A percentile compares a stretch with the other conserved stretches of the same genome.
These are phyloP conservation scores for Bombylius discolor DNA, from an alignment of 2,888 invertebrate genomes.

Conservation along the genomic window DNA sequence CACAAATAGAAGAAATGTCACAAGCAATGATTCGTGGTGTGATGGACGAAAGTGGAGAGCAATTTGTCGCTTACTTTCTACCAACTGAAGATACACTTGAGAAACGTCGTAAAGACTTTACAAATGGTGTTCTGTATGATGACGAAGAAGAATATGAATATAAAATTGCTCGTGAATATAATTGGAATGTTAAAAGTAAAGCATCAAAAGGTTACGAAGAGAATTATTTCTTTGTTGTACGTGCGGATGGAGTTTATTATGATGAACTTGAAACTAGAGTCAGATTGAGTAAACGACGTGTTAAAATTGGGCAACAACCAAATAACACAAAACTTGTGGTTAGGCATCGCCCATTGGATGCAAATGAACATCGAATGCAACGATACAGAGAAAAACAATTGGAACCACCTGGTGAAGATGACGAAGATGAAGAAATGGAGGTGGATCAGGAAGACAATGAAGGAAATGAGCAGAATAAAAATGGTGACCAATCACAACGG, in stretches of 20 bases:
- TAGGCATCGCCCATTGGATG: conserved; percentile 75
- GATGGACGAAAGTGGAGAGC: conserved; percentile 97
- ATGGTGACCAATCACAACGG: neutral
- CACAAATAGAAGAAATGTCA: conserved; percentile 93
- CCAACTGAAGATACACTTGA: conserved; percentile 86
- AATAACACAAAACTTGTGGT: conserved; percentile 56
- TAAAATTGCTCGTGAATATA: conserved; percentile 94
- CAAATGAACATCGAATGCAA: conserved; percentile 75
- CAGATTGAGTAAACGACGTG: conserved; percentile 81
- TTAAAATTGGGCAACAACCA: conserved; percentile 52
- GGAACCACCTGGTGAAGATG: conserved; percentile 65
- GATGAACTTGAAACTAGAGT: conserved; percentile 93
- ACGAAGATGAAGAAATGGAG: conserved; percentile 49
- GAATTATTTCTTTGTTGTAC: conserved; percentile 89
- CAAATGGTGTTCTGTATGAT: conserved; percentile 61
- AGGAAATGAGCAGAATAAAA: conserved; percentile 22
- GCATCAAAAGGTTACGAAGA: conserved; percentile 91
- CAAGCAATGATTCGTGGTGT: conserved; percentile 99
- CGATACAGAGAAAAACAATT: conserved; percentile 74
- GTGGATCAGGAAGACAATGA: conserved; percentile 36
- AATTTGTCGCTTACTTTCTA: conserved; percentile 97
- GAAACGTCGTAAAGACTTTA: conserved; percentile 74
- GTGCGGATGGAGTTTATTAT: conserved; percentile 83
- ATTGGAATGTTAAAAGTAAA: conserved; percentile 99
- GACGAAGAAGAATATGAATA: conserved; percentile 93